Percentiles rank a stretch among this genome's conserved stretches.
phyloP scores from a whole-genome alignment of 1,140 invertebrate species.

The Drosophila athabasca region DNA sequence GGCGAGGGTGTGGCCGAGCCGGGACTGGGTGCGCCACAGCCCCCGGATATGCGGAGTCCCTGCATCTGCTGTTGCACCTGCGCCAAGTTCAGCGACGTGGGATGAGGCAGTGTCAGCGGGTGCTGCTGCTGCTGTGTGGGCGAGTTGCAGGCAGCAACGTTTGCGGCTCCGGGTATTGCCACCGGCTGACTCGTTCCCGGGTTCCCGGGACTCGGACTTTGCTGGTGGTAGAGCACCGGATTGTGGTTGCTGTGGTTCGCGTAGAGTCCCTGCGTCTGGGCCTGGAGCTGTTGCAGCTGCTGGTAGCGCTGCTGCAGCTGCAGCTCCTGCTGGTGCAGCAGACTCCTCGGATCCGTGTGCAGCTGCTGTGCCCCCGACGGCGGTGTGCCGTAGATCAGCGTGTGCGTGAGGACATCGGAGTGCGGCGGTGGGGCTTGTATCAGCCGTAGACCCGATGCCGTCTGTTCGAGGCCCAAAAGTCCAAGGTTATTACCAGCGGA shows the following conservation, averaged over 20 bases:
- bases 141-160: conserved; percentile 55
- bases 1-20: conserved; percentile 61
- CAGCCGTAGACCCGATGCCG: conserved; percentile 55
- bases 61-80: conserved; percentile 73
- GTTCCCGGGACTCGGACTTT: conserved; percentile 8
- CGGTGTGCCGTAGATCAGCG: conserved; percentile 77
- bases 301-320: conserved; percentile 79
- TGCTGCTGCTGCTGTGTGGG: conserved; percentile 50
- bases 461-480: conserved; percentile 64
- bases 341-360: conserved; percentile 69
- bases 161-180: conserved; percentile 58
- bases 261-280: conserved; percentile 75
- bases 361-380: conserved; percentile 64
- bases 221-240: conserved; percentile 61
- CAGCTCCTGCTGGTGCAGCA: conserved; percentile 77
- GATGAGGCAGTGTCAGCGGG: conserved; percentile 38
- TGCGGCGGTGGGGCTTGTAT: conserved; percentile 56
- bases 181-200: conserved; percentile 54
- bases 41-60: conserved; percentile 63
- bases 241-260: conserved; percentile 50
- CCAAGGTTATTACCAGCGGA: conserved; percentile 50
- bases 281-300: conserved; percentile 77
- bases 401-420: conserved; percentile 78
- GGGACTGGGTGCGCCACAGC: conserved; percentile 23
- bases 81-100: conserved; percentile 25